These are phyloP conservation scores for Pelobates cultripes DNA, from an alignment of 2,797 vertebrate species.

Conservation along the genomic window DNA sequence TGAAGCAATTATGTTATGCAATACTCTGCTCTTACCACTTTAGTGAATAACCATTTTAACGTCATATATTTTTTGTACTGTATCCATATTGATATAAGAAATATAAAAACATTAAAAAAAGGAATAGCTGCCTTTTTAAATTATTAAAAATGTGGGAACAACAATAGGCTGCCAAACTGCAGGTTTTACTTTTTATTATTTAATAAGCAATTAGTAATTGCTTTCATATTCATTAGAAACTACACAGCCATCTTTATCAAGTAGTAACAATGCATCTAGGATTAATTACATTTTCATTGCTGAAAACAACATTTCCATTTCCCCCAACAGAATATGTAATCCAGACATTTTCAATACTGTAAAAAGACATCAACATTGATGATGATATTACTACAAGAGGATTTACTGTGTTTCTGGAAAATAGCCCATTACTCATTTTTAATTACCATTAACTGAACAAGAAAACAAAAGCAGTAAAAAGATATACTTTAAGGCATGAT, in stretches of 20 bases:
- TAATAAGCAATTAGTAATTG: too few relatives aligned
- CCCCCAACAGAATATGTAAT: conserved; percentile 15
- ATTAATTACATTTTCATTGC: neutral
- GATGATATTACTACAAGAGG: neutral
- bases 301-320: conserved; percentile 16
- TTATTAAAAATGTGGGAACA: too few relatives aligned
- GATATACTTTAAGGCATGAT: neutral
- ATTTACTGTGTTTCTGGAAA: conserved; percentile 7
- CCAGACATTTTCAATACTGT: neutral
- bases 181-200: too few relatives aligned
- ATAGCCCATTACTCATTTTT: conserved; percentile 15
- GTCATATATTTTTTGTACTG: too few relatives aligned
- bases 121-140: too few relatives aligned
- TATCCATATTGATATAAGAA: neutral
- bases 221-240: too few relatives aligned
- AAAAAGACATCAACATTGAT: neutral
- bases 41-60: too few relatives aligned
- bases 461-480: neutral
- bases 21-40: too few relatives aligned
- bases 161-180: neutral
- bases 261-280: neutral
- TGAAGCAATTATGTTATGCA: too few relatives aligned
- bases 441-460: neutral
- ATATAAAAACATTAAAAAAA: neutral
- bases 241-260: too few relatives aligned